Base-by-base conservation (phyloP, 1,140 invertebrate species). In the Brachionus calyciflorus region DNA sequence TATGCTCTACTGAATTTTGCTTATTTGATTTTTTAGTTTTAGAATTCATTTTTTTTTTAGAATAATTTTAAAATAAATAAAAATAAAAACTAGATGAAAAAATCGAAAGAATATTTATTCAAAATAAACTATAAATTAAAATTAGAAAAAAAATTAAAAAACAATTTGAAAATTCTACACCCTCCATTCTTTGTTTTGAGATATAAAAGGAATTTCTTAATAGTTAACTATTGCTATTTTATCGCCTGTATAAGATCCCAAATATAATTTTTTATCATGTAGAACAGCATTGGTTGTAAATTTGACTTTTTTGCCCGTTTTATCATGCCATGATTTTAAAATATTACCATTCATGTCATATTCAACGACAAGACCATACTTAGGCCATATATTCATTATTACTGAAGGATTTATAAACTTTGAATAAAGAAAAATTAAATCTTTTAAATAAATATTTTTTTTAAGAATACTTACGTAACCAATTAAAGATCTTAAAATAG, bases 281-380 rank as follows among this genome's bases (percentile, higher is more conserved):
- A 60, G 28, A 37, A 33, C 28, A 57, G 10, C n/a, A 17, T 60
- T 14, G 33, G 12, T 14, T 33, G 37, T 60, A 40, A 65, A 65
- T 65, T 65, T 65, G 24, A 65, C 33, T 30, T 65, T 65, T 44
- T 65, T 65, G 10, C 17, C 55, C n/a, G 30, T 28, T 57, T 33
- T 30, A 21, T 73, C 69, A 21, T 73, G 69, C 69, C 69, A 73
- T 14, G 69, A 26, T 73, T 55, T 49, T n/a, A 73, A n/a, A 12
- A 73, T 26, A 26, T 73, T 51, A 33, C 69, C 69, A 14, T 51
- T 19, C 6, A 73, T 5, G n/a, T 73, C 69, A 40, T 73, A 73
- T 17, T 73, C 69, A 19, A 12, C 46, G 0, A 73, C 46, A 5
- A 73, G 17, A 24, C 69, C 69, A 55, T 73, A 73, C 17, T 41